Percentiles rank a stretch among this genome's conserved stretches.
phyloP scores from a whole-genome alignment of 2,888 invertebrate genomes.

The Andrena flavipes region DNA sequence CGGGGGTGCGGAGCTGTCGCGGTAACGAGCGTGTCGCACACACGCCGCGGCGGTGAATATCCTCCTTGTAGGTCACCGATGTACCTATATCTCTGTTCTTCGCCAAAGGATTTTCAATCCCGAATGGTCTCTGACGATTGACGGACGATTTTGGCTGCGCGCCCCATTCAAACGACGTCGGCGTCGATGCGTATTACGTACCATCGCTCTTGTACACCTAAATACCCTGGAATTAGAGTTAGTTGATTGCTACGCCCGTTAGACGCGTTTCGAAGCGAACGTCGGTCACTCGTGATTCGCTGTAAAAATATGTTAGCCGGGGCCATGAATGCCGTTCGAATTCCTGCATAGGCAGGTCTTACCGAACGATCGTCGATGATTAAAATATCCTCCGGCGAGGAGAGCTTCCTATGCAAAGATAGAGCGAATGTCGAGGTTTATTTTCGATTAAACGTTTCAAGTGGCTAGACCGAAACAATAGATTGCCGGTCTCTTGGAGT shows the following conservation, averaged over 20 bases:
- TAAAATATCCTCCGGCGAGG: conserved; percentile 11
- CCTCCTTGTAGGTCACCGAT: conserved; percentile 54
- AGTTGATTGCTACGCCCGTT: conserved; percentile 4
- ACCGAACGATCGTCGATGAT: background rate
- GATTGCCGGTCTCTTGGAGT: background rate
- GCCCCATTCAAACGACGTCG: conserved; percentile 18
- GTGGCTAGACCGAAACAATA: conserved; percentile 26
- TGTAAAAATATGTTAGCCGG: background rate
- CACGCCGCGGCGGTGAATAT: conserved; percentile 29
- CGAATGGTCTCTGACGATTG: conserved; percentile 36
- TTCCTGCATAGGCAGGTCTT: background rate
- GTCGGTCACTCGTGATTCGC: background rate
- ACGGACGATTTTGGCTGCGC: conserved; percentile 46
- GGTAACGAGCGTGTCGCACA: background rate
- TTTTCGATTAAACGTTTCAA: conserved; percentile 43
- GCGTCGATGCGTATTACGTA: too few species aligned
- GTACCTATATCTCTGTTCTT: conserved; percentile 19
- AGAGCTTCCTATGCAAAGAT: background rate
- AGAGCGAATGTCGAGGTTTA: conserved; percentile 19
- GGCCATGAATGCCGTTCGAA: background rate
- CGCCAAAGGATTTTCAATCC: conserved; percentile 55
- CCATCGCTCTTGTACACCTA: too few species aligned
- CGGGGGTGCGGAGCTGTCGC: background rate
- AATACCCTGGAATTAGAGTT: background rate
- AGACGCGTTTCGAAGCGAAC: background rate